A percentile compares a stretch with the other conserved stretches of the same genome.
Conservation (phyloP, 2,797 vertebrate genomes). For the Garrulus glandarius region DNA sequence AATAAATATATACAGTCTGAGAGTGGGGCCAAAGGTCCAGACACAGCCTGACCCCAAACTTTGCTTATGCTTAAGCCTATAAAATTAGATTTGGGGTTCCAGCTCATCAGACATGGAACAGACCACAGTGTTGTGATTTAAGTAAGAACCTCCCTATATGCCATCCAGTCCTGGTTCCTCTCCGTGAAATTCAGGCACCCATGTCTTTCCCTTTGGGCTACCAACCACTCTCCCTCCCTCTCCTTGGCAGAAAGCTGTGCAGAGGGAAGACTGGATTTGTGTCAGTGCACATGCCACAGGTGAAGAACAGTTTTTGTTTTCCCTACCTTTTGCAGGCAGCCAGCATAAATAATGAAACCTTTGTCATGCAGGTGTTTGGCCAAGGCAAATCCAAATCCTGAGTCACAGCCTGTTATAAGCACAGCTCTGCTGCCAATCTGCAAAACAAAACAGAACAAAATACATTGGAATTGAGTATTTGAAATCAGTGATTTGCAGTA, state of each 20-base stretch:
- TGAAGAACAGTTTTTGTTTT: background rate
- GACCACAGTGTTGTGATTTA: background rate
- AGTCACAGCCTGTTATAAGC: slow-evolving; percentile 80
- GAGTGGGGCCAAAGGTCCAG: background rate
- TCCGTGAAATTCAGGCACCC: background rate
- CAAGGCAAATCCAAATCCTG: slow-evolving; percentile 78
- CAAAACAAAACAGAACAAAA: slow-evolving; percentile 31
- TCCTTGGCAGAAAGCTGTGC: background rate
- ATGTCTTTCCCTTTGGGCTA: background rate
- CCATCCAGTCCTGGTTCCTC: background rate
- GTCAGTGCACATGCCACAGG: background rate
- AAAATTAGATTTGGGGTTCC: background rate
- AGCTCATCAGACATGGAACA: background rate
- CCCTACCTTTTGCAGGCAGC: slow-evolving; percentile 80
- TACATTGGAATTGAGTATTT: background rate
- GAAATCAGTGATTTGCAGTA: background rate
- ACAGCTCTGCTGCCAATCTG: slow-evolving; percentile 76
- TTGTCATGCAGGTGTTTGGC: slow-evolving; percentile 76
- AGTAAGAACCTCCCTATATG: background rate
- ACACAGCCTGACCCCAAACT: background rate
- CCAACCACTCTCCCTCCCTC: background rate
- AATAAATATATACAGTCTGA: background rate
- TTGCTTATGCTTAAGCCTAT: background rate
- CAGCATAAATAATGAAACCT: slow-evolving; percentile 79
- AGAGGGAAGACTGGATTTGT: background rate